Base-by-base conservation (phyloP, 2,888 invertebrate genomes). In the Caenorhabditis sinica region DNA sequence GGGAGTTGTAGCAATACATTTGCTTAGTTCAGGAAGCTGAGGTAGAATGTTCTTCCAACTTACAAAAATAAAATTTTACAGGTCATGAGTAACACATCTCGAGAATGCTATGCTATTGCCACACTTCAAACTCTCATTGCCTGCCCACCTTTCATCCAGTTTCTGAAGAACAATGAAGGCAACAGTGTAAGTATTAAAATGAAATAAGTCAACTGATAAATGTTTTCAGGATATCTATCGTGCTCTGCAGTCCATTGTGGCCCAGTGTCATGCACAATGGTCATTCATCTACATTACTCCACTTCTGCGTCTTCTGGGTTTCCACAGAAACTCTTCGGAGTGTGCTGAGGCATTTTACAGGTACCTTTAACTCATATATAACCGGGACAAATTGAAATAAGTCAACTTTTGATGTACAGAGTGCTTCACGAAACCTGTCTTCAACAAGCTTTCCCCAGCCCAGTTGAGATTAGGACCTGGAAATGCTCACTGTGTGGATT, bases 301-400 rank as follows among this genome's bases (percentile, higher is more conserved):
- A 33, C 61, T 61, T 3, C 2, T 61, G 1, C n/a, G 11, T 4
- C 9, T 61, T 13, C 6, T 61, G 13, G 28, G 28, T 11, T 61
- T 40, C 36, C 9, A 36, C 17, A 36, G 36, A 20, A 36, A 36
- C 9, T n/a, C 20, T 0, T n/a, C 36, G 20, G 36, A 61, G 20
- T 30, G 33, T 20, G 61, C 61, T 0, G 61, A 61, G n/a, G 36
- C 30, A 11, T 61, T 61, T 11, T 61, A 61, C 20, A n/a, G 61
- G 61, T 61, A 28, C 11, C n/a, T n/a, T n/a, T n/a, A n/a, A 20
- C 20, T 9, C 1, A 51, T n/a, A n/a, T 17, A n/a, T n/a, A 49
- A 5, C n/a, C 15, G 1, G 5, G 49, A n/a, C 1, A 49, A 49
- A n/a, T 4, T 49, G 1, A 49, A 17, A 1, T 20, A 17, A n/a